Conservation (phyloP, 1,140 invertebrate species). For the Diuraphis noxia region DNA sequence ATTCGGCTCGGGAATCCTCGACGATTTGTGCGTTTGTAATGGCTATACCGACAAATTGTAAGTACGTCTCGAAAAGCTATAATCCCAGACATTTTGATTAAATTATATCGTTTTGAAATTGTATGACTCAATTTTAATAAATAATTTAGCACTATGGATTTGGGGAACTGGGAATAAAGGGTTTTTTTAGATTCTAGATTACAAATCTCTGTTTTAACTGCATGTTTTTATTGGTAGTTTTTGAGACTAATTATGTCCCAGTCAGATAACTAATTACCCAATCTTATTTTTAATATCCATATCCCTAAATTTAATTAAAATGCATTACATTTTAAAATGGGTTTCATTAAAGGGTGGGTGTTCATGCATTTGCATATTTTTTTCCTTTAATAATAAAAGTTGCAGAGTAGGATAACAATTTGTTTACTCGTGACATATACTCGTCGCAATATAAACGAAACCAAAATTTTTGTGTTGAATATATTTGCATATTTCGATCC, state of each 20-base stretch:
- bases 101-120: background rate
- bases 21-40: slow-evolving; percentile 63
- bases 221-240: background rate
- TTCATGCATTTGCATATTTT: too few relatives aligned
- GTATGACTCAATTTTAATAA: background rate
- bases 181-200: background rate
- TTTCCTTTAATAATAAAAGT: too few relatives aligned
- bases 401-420: too few relatives aligned
- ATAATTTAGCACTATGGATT: background rate
- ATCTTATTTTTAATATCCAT: background rate
- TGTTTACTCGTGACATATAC: too few relatives aligned
- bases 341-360: too few relatives aligned
- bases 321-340: background rate
- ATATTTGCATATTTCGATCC: too few relatives aligned
- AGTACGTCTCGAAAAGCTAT: slow-evolving; percentile 63
- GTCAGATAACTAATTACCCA: background rate
- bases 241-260: background rate
- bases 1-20: slow-evolving; percentile 62
- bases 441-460: too few relatives aligned
- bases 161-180: background rate
- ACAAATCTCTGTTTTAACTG: background rate
- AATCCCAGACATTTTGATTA: slow-evolving; percentile 47
- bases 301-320: background rate
- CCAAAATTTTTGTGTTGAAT: too few relatives aligned
- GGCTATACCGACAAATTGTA: slow-evolving; percentile 64